Evolutionary conservation across 2,113 vertebrate species (phyloP).

Genomic region (Chionodraco myersi): DNA sequence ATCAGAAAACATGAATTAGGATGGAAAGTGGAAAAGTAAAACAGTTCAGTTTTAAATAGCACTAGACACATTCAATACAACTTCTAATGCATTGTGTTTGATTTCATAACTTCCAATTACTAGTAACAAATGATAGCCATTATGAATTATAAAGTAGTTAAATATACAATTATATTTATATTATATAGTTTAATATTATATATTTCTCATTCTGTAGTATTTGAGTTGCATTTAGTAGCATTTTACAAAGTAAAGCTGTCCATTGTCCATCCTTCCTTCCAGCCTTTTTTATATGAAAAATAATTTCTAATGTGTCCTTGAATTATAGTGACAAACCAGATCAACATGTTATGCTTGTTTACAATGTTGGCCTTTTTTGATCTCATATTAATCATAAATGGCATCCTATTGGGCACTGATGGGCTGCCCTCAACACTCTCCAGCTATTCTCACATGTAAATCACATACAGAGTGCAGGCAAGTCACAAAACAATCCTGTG

Average conservation of each 20-base stretch:
- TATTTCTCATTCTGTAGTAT: neutral
- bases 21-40: constrained; percentile 48
- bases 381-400: neutral
- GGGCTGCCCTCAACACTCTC: constrained; percentile 21
- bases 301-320: neutral
- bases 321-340: neutral
- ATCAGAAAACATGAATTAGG: constrained; percentile 1
- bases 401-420: neutral
- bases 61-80: constrained; percentile 13
- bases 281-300: neutral
- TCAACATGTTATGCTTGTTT: neutral
- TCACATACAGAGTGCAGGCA: constrained; percentile 40
- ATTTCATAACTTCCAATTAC: neutral
- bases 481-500: constrained; percentile 32
- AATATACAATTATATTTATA: too few relatives aligned
- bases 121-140: neutral
- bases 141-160: neutral
- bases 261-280: too few relatives aligned
- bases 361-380: neutral
- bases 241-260: neutral
- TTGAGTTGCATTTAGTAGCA: neutral
- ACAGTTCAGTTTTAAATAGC: constrained; percentile 13
- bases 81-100: neutral
- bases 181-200: too few relatives aligned
- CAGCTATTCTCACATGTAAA: constrained; percentile 74